Conservation (phyloP, 2,113 vertebrate genomes). For the Perccottus glenii region DNA sequence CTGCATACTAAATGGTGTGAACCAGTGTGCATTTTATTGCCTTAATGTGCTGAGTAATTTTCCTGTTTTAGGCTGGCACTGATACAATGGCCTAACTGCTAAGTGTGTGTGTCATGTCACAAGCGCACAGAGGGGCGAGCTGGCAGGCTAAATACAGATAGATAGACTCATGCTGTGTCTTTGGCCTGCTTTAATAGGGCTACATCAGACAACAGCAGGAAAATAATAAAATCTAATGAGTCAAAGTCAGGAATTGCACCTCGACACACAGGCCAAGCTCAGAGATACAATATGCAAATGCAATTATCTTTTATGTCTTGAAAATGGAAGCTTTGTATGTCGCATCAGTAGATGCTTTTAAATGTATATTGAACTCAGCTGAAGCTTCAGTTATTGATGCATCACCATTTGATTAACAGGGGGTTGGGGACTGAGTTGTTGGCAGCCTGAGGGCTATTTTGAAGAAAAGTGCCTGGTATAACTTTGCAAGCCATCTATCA, state of each 20-base stretch:
- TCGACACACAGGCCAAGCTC: background rate
- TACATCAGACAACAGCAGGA: slow-evolving; percentile 30
- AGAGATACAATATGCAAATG: background rate
- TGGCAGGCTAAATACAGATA: slow-evolving; percentile 36
- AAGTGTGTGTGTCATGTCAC: slow-evolving; percentile 39
- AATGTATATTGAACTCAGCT: slow-evolving; percentile 23
- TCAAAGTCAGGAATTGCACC: background rate
- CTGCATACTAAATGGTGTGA: slow-evolving; percentile 49
- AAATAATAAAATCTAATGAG: slow-evolving; percentile 43
- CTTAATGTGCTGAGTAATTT: slow-evolving; percentile 65
- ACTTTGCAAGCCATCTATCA: slow-evolving; percentile 32
- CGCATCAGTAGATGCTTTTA: slow-evolving; percentile 7
- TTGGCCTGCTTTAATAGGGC: slow-evolving; percentile 42
- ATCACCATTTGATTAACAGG: slow-evolving; percentile 28
- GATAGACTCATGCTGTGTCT: slow-evolving; percentile 41
- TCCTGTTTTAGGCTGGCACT: slow-evolving; percentile 25
- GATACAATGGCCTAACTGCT: slow-evolving; percentile 25
- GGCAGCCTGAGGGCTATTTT: slow-evolving; percentile 12
- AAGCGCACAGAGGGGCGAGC: slow-evolving; percentile 21
- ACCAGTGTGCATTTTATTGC: slow-evolving; percentile 33
- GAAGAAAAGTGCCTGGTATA: slow-evolving; percentile 7
- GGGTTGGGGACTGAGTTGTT: slow-evolving; percentile 25
- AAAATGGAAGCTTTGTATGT: slow-evolving; percentile 16
- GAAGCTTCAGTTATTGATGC: slow-evolving; percentile 31
- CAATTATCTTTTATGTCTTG: background rate